These are phyloP conservation scores for Diceros bicornis DNA, from an alignment of 2,797 vertebrate species.

Conservation along the genomic window DNA sequence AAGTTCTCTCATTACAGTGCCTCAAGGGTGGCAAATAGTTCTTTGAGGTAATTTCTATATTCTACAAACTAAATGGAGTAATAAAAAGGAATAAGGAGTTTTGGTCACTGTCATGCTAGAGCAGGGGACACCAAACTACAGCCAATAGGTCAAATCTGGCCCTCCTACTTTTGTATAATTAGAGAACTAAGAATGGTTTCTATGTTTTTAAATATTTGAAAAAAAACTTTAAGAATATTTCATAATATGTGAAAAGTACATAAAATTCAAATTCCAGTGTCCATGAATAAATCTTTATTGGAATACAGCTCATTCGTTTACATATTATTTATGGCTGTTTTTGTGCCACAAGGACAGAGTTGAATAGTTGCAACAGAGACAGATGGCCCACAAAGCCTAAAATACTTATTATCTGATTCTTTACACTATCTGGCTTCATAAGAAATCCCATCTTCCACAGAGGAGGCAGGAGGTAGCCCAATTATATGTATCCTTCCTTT, in stretches of 20 bases:
- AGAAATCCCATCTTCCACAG: not conserved
- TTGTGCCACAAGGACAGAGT: not conserved
- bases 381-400: not conserved
- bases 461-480: not conserved
- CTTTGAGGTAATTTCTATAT: not conserved
- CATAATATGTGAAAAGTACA: not conserved
- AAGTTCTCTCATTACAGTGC: not conserved
- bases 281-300: not conserved
- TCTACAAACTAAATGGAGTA: not conserved
- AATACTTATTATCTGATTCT: not conserved
- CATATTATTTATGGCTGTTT: not conserved
- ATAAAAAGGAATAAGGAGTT: not conserved
- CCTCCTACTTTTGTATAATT: not conserved
- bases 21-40: not conserved
- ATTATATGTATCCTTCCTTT: not conserved
- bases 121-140: not conserved
- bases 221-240: not conserved
- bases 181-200: not conserved
- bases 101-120: not conserved
- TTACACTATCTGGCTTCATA: not conserved
- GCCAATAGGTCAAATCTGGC: not conserved
- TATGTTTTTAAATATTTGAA: not conserved
- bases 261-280: not conserved
- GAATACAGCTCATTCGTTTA: not conserved
- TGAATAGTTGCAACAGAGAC: not conserved